Evolutionary conservation across 1,140 invertebrate species (phyloP), one percentile per base, ranked within the genome.

Genomic region (Diuraphis noxia): DNA sequence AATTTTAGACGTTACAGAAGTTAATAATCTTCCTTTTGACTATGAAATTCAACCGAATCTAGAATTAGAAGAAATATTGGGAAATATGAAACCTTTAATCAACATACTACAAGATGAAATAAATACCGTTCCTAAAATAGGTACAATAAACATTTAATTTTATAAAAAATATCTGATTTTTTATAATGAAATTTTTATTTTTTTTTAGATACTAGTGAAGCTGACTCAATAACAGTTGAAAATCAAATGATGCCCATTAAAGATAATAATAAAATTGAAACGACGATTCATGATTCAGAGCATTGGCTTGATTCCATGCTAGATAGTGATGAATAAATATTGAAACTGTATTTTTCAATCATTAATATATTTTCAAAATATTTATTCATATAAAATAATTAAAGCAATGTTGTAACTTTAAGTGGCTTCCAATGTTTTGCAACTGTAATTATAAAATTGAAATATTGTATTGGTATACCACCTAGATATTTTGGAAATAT

Each of bases 281-380:
- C n/a, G 56, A 46, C 19, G 0, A 89, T 46, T 52, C 86, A 88
- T n/a, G 43, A 81, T 52, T 36, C 89, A 19, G 77, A 77, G 38
- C 89, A 91, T 52, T 91, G 89, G 89, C 89, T 91, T 40, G 77
- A 91, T 91, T 91, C 89, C 9, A 91, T 91, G 89, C 30, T 91
- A 21, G 89, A 49, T 21, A 79, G 77, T 91, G 89, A 91, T 52
- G 89, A 91, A 52, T 81, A 81, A 38, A 56, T 30, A 41, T 25
- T 40, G 1, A 23, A 85, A 49, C 30, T 85, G 56, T 72, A 19
- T 72, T 72, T 72, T 72, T 17, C 30, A 72, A n/a, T 63, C 3
- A 63, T 52, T 52, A 52, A 52, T 52, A 52, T 0, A 52, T 63
- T 72, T 63, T 13, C n/a, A n/a, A n/a, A 72, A n/a, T n/a, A 72